Base-by-base conservation (phyloP, 2,113 vertebrate species). In the Rhabdornis inornatus region DNA sequence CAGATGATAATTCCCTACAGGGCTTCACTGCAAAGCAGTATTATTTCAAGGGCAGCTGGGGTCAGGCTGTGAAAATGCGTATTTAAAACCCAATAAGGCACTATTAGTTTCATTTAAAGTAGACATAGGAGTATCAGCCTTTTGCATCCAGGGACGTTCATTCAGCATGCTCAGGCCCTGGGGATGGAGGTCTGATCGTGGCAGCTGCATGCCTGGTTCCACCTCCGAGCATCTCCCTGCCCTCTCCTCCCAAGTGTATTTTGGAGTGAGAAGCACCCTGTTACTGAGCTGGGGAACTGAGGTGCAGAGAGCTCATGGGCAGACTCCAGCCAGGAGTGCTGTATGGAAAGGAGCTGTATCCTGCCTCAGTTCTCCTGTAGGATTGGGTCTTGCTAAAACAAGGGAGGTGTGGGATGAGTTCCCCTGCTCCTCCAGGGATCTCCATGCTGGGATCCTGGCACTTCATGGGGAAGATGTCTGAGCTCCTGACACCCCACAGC, bases 21-120 rank as follows among this genome's bases (percentile, higher is more conserved):
- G 61, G 50, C 60, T 96, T 80, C 78, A 21, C 57, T 44, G 65
- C 65, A 65, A 76, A 59, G 60, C 8, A 56, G 77, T 81, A 76
- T 69, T 92, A 86, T 85, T 94, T 89, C 87, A 90, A 86, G 87
- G 83, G 78, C 89, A 80, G 89, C 70, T 87, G 66, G 55, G 87
- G 80, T 88, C 68, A 85, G 70, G 63, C 72, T 94, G 74, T 50
- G 30, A 90, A 91, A 89, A 75, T 28, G 68, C 27, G 2, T 72
- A 55, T 72, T 94, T 87, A 69, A 64, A 93, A 92, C 27, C 17
- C 44, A 87, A 1, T 47, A 89, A 55, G 21, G 59, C 37, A 24
- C 66, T 45, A 11, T 18, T 59, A 60, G 31, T 68, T 90, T 64
- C 9, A 53, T 68, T 80, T 84, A 66, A 77, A 74, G 42, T 13